Evolutionary conservation across 2,113 vertebrate genomes (phyloP).

Genomic region (Cyphomyrus discorhynchus): DNA sequence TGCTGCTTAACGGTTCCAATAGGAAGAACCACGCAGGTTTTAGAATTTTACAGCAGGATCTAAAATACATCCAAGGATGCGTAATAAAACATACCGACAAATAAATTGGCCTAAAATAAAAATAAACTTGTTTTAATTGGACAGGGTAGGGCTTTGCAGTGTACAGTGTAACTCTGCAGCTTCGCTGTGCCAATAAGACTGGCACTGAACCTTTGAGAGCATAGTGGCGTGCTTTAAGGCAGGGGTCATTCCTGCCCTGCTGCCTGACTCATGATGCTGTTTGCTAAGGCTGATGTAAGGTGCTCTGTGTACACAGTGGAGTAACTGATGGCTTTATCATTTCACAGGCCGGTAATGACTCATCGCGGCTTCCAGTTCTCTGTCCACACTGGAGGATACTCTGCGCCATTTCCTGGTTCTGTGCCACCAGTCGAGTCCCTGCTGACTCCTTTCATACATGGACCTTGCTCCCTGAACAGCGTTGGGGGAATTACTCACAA

Average conservation of each 20-base stretch:
- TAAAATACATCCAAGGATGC: not conserved
- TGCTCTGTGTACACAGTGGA: not conserved
- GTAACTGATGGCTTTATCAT: not conserved
- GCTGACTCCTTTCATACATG: not conserved
- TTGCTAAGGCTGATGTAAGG: conserved; percentile 4
- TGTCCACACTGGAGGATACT: not conserved
- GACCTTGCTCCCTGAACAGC: not conserved
- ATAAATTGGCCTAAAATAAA: not conserved
- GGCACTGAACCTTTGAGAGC: not conserved
- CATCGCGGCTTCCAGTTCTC: too few species aligned
- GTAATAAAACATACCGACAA: not conserved
- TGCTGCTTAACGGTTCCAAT: not conserved
- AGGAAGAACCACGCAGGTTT: not conserved
- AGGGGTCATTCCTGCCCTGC: not conserved
- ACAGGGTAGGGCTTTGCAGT: too few species aligned
- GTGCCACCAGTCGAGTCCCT: not conserved
- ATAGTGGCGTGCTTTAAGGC: not conserved
- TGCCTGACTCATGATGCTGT: not conserved
- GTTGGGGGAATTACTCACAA: not conserved
- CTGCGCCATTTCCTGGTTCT: not conserved
- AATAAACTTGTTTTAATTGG: too few species aligned
- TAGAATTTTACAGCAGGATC: not conserved
- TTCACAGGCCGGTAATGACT: not conserved
- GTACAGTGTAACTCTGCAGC: too few species aligned
- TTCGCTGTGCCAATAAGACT: not conserved